These are phyloP conservation scores for Polyploca ridens DNA, from an alignment of 2,888 invertebrate species.

Conservation along the genomic window DNA sequence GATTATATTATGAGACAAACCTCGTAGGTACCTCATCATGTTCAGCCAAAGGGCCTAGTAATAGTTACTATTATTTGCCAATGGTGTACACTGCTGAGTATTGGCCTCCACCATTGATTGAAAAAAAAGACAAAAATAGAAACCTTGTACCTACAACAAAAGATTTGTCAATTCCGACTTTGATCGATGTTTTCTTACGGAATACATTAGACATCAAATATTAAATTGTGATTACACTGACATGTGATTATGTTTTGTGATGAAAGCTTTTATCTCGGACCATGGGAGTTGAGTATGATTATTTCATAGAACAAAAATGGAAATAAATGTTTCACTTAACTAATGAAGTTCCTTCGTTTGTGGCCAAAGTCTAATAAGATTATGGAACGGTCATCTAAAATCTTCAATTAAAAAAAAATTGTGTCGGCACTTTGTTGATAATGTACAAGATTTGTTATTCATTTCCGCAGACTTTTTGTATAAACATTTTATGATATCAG, in stretches of 20 bases:
- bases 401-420: no score
- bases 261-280: slow-evolving; percentile 17
- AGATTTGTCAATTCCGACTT: background rate
- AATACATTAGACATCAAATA: slow-evolving; percentile 17
- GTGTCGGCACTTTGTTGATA: background rate
- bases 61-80: no score
- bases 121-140: no score
- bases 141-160: background rate
- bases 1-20: no score
- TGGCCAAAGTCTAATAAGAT: no score
- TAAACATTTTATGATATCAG: background rate
- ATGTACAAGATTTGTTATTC: background rate
- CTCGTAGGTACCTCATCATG: no score
- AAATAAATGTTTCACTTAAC: background rate
- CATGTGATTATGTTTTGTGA: slow-evolving; percentile 25
- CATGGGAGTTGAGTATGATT: slow-evolving; percentile 26
- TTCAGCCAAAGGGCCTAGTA: no score
- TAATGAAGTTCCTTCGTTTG: no score
- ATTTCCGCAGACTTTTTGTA: background rate
- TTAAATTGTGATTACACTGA: slow-evolving; percentile 26
- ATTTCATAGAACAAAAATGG: background rate
- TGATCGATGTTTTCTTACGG: slow-evolving; percentile 20
- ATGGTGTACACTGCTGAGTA: no score
- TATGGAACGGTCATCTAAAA: no score
- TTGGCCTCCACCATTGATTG: no score